Evolutionary conservation across 2,888 invertebrate species (phyloP).

Genomic region (Stenolophus ochropezus): DNA sequence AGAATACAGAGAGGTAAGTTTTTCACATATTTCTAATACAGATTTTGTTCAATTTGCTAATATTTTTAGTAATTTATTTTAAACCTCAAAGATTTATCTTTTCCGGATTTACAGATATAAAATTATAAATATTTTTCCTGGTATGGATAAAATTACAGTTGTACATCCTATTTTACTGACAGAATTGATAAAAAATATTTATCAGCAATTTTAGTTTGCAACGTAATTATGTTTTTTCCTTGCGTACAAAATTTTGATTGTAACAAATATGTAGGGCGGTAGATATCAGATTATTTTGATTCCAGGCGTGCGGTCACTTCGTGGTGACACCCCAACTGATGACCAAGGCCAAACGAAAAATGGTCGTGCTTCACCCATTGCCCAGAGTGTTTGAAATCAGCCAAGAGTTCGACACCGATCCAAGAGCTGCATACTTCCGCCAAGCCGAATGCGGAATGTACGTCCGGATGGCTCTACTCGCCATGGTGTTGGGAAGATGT

Average conservation of each 20-base stretch:
- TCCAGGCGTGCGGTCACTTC: slow-evolving; percentile 89
- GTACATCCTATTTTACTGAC: too few relatives aligned
- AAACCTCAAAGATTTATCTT: too few relatives aligned
- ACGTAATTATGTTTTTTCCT: too few relatives aligned
- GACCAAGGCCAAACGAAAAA: slow-evolving; percentile 93
- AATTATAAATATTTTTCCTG: too few relatives aligned
- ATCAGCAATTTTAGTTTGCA: too few relatives aligned
- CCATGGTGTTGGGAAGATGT: slow-evolving; percentile 86
- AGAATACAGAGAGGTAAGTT: slow-evolving; percentile 88
- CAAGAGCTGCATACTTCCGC: slow-evolving; percentile 97
- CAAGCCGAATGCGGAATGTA: slow-evolving; percentile 99
- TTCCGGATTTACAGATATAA: too few relatives aligned
- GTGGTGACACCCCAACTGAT: slow-evolving; percentile 96
- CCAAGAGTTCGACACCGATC: slow-evolving; percentile 95
- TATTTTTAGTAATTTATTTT: too few relatives aligned
- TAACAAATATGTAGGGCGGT: neutral
- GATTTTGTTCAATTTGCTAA: slow-evolving; percentile 31
- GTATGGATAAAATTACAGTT: too few relatives aligned
- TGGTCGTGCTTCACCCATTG: slow-evolving; percentile 98
- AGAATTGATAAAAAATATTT: too few relatives aligned
- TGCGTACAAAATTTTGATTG: too few relatives aligned
- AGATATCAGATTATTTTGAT: slow-evolving; percentile 60
- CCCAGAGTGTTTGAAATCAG: slow-evolving; percentile 97
- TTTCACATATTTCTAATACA: neutral
- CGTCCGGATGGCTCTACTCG: slow-evolving; percentile 97